Base-by-base conservation (phyloP, 2,888 invertebrate species). In the Thereva nobilitata region DNA sequence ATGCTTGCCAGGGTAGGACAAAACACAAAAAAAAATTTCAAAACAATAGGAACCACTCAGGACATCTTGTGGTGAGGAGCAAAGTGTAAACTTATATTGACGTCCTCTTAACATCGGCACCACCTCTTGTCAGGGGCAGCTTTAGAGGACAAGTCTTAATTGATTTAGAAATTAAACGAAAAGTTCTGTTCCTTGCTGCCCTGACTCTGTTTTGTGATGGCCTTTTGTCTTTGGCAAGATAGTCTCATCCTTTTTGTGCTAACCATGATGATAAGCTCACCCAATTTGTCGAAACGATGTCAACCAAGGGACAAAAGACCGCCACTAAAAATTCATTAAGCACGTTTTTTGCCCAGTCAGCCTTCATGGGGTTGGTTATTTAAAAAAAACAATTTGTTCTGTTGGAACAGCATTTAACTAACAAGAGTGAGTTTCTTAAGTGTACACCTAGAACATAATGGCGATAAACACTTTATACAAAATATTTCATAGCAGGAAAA, bases 161-260 rank as follows among this genome's bases (percentile, higher is more conserved):
- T 64, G 64, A 64, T 64, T 64, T 64, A 53, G 54, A 64, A 64
- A 64, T 64, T 64, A 64, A 64, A 64, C 53, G 64, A 64, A 64
- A 64, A 45, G 64, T 64, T 53, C 54, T 54, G 53, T 45, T 35
- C 35, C 54, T 45, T 45, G 64, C 37, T 45, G 40, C 50, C 61
- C 61, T 23, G 23, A 50, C 50, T 40, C 41, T 40, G 50, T 49
- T 23, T 41, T 9, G 12, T 53, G 45, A 49, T 61, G 61, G 49
- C 50, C 49, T 50, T 50, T 50, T 61, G 49, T 49, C 50, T 61
- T 50, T 61, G 23, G 61, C 50, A 61, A 61, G 61, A 50, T 61
- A 61, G 50, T 61, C 61, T 50, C 50, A 61, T 61, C 61, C 61
- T 61, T 61, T 61, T 61, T 61, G 61, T 49, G 41, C 10, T 23